Conservation (phyloP, 1,140 invertebrate species). For the Galleria mellonella region DNA sequence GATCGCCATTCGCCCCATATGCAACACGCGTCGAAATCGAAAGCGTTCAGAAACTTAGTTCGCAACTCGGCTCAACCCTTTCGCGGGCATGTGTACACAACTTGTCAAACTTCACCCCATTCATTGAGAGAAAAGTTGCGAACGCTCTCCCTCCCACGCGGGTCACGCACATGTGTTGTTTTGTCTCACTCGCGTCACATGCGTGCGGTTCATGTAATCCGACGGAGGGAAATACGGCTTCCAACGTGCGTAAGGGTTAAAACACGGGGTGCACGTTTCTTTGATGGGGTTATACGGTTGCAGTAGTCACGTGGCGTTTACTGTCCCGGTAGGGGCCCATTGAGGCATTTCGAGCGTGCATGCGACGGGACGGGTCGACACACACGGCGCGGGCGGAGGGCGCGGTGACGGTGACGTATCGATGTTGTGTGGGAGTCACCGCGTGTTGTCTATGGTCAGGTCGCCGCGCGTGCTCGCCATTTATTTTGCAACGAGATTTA, state of each 20-base stretch:
- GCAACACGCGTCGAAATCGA: slow-evolving; percentile 60
- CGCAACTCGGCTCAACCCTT: slow-evolving; percentile 56
- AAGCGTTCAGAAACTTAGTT: slow-evolving; percentile 52
- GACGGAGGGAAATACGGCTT: slow-evolving; percentile 11
- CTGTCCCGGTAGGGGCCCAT: slow-evolving; percentile 31
- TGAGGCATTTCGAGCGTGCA: slow-evolving; percentile 15
- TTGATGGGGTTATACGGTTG: slow-evolving; percentile 27
- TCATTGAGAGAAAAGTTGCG: slow-evolving; percentile 52
- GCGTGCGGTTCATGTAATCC: slow-evolving; percentile 30
- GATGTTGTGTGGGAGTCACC: slow-evolving; percentile 50
- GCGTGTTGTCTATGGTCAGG: slow-evolving; percentile 66
- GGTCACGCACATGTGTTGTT: slow-evolving; percentile 55
- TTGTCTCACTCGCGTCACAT: slow-evolving; percentile 47
- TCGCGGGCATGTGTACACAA: slow-evolving; percentile 43
- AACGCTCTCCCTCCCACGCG: slow-evolving; percentile 32
- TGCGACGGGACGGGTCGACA: slow-evolving; percentile 2
- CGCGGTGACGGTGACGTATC: slow-evolving; percentile 29
- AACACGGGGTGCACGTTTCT: slow-evolving; percentile 1
- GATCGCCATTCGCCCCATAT: slow-evolving; percentile 49
- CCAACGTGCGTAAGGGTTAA: slow-evolving; percentile 11
- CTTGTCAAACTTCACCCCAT: slow-evolving; percentile 58
- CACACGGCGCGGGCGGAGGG: slow-evolving; percentile 31
- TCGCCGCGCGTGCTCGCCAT: slow-evolving; percentile 52
- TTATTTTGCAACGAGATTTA: slow-evolving; percentile 72
- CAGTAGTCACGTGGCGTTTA: slow-evolving; percentile 34